These are phyloP conservation scores for Drosophila gaucha DNA, from an alignment of 2,888 invertebrate genomes.

Conservation along the genomic window DNA sequence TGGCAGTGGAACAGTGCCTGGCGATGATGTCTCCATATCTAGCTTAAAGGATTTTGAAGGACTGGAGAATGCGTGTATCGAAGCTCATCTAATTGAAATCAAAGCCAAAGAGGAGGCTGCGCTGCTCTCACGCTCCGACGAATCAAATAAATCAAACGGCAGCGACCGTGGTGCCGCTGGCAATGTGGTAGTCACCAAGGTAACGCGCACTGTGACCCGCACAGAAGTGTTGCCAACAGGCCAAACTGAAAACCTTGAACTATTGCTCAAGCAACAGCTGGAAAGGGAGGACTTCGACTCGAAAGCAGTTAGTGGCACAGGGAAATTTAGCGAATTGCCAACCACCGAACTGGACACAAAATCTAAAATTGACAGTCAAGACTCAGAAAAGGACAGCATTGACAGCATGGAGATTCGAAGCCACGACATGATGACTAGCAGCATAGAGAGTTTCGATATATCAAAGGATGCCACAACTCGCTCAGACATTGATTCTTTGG, in stretches of 20 bases:
- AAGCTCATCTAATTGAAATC: constrained; percentile 92
- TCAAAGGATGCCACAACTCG: constrained; percentile 84
- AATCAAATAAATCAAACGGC: constrained; percentile 84
- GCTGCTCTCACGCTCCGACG: constrained; percentile 86
- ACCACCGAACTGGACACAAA: constrained; percentile 87
- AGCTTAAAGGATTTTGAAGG: constrained; percentile 97
- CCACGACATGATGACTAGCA: constrained; percentile 86
- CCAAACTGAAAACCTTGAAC: constrained; percentile 76
- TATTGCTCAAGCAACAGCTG: constrained; percentile 84
- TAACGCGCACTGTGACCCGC: constrained; percentile 77
- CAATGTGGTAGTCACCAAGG: constrained; percentile 69
- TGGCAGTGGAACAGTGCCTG: constrained; percentile 85
- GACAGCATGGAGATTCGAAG: constrained; percentile 89
- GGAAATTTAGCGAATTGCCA: constrained; percentile 87
- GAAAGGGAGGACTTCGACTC: constrained; percentile 81
- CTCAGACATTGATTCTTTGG: constrained; percentile 84
- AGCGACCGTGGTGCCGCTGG: constrained; percentile 75
- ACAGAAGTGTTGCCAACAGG: constrained; percentile 67
- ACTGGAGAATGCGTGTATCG: constrained; percentile 93
- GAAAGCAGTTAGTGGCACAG: constrained; percentile 85
- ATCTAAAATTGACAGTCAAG: constrained; percentile 79
- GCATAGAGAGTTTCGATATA: constrained; percentile 86
- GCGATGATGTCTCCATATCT: constrained; percentile 93
- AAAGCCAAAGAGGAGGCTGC: constrained; percentile 94
- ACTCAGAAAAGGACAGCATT: constrained; percentile 87